Base-by-base conservation (phyloP, 2,888 invertebrate species). In the Macrophya annulata region DNA sequence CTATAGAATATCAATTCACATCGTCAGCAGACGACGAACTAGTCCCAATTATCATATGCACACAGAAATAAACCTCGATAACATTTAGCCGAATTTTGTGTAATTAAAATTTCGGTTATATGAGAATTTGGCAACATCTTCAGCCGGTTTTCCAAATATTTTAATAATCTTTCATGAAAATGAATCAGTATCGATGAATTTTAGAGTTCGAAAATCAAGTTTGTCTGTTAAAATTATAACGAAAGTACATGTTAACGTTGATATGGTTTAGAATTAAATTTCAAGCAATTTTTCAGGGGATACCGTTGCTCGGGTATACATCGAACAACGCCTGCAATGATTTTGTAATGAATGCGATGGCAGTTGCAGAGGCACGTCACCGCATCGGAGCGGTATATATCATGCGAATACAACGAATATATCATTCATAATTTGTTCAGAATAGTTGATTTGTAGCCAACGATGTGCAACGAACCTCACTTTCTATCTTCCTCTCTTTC, bases 391-490 rank as follows among this genome's bases (percentile, higher is more conserved):
- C n/a, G 62, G 15, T 62, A 21, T 81, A 81, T 59, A 77, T 81
- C 81, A 81, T 43, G 81, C 43, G 81, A 62, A 59, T 81, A 43
- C 40, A 81, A 81, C 81, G 81, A 92, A 93, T 93, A 93, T 93
- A 93, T 93, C 93, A 93, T 93, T 93, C 92, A 93, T 93, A 93
- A 93, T 93, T 93, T 92, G 93, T 93, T 93, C 92, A 88, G 90
- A 91, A 91, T 90, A 90, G 91, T 93, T 93, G 92, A 93, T 93
- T 93, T 93, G 92, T 93, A 92, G 92, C 91, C 89, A 88, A 90
- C 91, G 91, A 92, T 90, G 92, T 91, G 91, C 91, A 91, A 91
- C 92, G 91, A 81, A 43, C 62, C 59, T 59, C 81, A 81, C 81
- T 81, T 81, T 92, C 92, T 91, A 90, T 89, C 91, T 90, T 89